Base-by-base conservation (phyloP, 2,113 vertebrate species). In the Edolisoma coerulescens region DNA sequence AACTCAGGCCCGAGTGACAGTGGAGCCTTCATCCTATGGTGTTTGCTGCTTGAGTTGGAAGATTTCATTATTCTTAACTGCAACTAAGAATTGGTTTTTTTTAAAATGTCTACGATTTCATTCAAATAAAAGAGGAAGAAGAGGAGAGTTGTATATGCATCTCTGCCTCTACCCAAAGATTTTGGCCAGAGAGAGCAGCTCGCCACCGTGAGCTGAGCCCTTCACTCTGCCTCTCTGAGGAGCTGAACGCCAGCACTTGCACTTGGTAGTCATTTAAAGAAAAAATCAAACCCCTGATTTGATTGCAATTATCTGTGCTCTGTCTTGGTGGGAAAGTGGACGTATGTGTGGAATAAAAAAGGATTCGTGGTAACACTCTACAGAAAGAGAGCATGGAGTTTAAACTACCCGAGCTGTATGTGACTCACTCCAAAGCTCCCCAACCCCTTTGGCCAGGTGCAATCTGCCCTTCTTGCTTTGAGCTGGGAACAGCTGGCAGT, bases 251-350 rank as follows among this genome's bases (percentile, higher is more conserved):
- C 57, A 50, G 70, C 47, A 15, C 70, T 87, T 57, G n/a, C 57
- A 14, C 70, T 56, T 65, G 50, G 45, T 35, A 65, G 67, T 32
- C n/a, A 39, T 80, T 86, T 73, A 71, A 73, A 84, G 63, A 18
- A 79, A 77, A 83, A 96, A 95, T 65, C 76, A 76, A 76, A 76
- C 0, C 44, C 28, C 57, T 53, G 53, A 73, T 41, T 77, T 83
- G 86, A 90, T 84, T 94, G 91, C 80, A 69, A n/a, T 92, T 92
- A 80, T 65, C 86, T 88, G 91, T 52, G 28, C 49, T 49, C 10
- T 68, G 49, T 49, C 63, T 70, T 74, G 63, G 37, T 73, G 73
- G 59, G 64, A 65, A 92, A 45, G 80, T 14, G 59, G 33, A 35
- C 28, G 3, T 26, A 5, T 45, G 26, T 80, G 71, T 61, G 80